Conservation (phyloP, 2,113 vertebrate genomes). For the Microtus montanus region DNA sequence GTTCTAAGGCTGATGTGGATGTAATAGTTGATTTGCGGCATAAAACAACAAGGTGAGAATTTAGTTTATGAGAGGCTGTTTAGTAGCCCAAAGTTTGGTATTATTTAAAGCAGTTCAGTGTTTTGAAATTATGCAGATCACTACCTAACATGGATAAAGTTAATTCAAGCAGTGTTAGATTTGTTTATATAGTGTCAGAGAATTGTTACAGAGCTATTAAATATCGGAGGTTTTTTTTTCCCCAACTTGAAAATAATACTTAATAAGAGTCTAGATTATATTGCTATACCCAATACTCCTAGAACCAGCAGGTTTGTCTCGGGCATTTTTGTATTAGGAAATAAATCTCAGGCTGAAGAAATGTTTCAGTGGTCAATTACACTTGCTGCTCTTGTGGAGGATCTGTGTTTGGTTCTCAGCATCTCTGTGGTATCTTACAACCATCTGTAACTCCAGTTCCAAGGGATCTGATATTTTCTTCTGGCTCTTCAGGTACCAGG, state of each 20-base stretch:
- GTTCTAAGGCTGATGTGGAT: conserved; percentile 93
- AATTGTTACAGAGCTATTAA: background rate
- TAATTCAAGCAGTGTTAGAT: background rate
- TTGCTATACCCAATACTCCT: background rate
- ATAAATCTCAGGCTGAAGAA: background rate
- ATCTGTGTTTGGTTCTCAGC: background rate
- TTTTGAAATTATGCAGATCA: conserved; percentile 35
- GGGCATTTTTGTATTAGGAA: conserved; percentile 35
- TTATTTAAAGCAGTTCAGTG: conserved; percentile 31
- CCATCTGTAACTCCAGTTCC: background rate
- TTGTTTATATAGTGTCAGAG: background rate
- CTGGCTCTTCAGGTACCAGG: background rate
- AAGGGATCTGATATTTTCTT: background rate
- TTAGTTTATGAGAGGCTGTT: conserved; percentile 42
- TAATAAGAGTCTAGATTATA: background rate
- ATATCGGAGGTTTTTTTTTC: background rate
- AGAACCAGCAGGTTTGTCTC: conserved; percentile 20
- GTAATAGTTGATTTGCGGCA: conserved; percentile 94
- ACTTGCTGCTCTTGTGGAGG: background rate
- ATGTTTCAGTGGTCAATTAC: background rate
- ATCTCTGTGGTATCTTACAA: background rate
- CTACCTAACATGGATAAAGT: background rate
- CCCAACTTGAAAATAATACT: conserved; percentile 45
- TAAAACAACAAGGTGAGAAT: conserved; percentile 91
- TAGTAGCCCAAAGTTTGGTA: conserved; percentile 38